Evolutionary conservation across 92 coral and sea anemone species (phyloP).

Genomic region (Porites divaricata): DNA sequence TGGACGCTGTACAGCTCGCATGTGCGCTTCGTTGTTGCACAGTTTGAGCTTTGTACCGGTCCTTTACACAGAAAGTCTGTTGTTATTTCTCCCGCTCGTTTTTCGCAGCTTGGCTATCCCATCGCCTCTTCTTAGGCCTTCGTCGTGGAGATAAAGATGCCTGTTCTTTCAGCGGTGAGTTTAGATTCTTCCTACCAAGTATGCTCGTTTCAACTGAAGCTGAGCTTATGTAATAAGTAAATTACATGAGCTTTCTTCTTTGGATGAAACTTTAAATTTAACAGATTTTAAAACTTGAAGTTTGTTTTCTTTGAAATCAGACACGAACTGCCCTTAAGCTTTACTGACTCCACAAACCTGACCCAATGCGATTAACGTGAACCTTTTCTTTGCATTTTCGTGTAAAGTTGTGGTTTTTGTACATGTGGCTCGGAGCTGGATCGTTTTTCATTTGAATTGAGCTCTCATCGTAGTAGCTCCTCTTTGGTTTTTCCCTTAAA

Average conservation of each 20-base stretch:
- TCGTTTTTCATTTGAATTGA: too few species aligned
- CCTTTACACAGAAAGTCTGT: background rate
- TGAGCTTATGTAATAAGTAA: background rate
- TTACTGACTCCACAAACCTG: background rate
- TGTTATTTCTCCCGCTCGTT: background rate
- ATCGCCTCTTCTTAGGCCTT: background rate
- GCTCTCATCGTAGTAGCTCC: too few species aligned
- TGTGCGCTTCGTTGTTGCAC: background rate
- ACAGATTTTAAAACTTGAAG: background rate
- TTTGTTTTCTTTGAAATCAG: background rate
- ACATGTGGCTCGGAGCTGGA: too few species aligned
- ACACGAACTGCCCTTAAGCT: background rate
- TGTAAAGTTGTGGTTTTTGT: background rate
- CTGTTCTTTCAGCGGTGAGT: constrained; percentile 21
- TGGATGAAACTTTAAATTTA: background rate
- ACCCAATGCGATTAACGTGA: background rate
- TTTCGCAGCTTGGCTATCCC: background rate
- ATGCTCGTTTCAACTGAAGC: background rate
- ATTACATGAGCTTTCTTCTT: background rate
- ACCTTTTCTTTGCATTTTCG: background rate
- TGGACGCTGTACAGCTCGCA: background rate
- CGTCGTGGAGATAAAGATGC: background rate
- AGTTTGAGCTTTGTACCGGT: too few species aligned
- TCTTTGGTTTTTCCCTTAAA: too few species aligned
- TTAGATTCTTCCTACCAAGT: background rate